Base-by-base conservation (phyloP, 2,888 invertebrate genomes). In the Drosophila picticornis region DNA sequence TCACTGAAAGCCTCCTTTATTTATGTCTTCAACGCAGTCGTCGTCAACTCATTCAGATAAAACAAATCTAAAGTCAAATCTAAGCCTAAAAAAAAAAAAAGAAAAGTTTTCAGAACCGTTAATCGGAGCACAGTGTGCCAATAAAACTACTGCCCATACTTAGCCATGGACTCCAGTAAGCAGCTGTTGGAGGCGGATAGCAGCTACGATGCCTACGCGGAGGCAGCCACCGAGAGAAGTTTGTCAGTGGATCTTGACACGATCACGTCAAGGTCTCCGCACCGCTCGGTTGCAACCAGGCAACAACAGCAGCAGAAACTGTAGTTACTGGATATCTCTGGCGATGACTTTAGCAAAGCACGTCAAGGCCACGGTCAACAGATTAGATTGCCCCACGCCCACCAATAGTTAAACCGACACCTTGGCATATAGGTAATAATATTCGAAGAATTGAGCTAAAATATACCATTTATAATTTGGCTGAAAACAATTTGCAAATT, bases 1-100 rank as follows among this genome's bases (percentile, higher is more conserved):
- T 31, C 16, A 31, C 43, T 10, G 43, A 43, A 19, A 43, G 10
- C 31, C 43, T 16, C 16, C n/a, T 19, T 57, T 7, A 43, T 57
- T 43, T 43, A 22, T 31, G 51, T 6, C 29, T 25, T 16, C 38
- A 61, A 53, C 19, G 25, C 25, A 40, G 31, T 31, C 40, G 22
- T 31, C 53, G 13, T n/a, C 13, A 53, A 61, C 25, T 53, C 22
- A 25, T 61, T 53, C 31, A 13, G 38, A 25, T 10, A 53, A 25
- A 61, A 40, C 5, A 61, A 19, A 31, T 13, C 19, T 31, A 61
- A 40, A 52, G 31, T 38, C 4, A 52, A 60, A n/a, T 31, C 32
- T 9, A 13, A 43, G 31, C 1, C 1, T 22, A 25, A n/a, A 19
- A 2, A 6, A 27, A 36, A 29, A 29, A 16, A 27, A 36, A 1